These are phyloP conservation scores for Melanostoma scalare DNA, from an alignment of 2,888 invertebrate species.

Conservation along the genomic window DNA sequence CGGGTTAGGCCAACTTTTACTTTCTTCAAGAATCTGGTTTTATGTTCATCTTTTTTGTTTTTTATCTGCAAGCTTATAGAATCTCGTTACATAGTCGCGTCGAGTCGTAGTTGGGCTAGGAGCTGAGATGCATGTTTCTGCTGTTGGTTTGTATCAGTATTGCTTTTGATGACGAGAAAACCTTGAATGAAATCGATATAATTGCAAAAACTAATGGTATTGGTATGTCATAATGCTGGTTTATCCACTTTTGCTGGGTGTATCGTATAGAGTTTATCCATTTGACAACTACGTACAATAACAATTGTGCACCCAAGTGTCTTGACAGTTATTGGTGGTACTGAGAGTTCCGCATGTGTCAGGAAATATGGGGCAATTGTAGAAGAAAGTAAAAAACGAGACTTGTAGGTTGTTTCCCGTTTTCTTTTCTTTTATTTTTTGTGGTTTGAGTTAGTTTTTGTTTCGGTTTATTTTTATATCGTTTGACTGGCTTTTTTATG, in stretches of 20 bases:
- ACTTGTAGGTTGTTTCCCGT: constrained; percentile 38
- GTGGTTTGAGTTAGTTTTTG: background rate
- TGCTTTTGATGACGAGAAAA: constrained; percentile 30
- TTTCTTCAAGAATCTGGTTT: constrained; percentile 68
- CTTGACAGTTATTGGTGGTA: background rate
- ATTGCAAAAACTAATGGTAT: constrained; percentile 33
- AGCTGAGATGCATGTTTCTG: constrained; percentile 11
- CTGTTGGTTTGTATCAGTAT: background rate
- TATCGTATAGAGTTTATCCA: constrained; percentile 27
- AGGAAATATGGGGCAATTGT: constrained; percentile 65
- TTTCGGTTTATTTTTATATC: constrained; percentile 5
- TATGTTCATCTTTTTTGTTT: constrained; percentile 22
- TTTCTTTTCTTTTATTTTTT: background rate
- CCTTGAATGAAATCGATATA: constrained; percentile 66
- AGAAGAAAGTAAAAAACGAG: constrained; percentile 51
- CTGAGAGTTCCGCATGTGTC: constrained; percentile 50
- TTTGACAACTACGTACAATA: constrained; percentile 30
- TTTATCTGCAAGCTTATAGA: constrained; percentile 36
- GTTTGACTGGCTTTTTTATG: constrained; percentile 34
- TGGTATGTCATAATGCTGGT: constrained; percentile 61
- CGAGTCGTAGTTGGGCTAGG: background rate
- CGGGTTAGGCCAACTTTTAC: constrained; percentile 58
- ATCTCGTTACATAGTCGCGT: constrained; percentile 42
- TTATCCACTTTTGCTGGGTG: constrained; percentile 26
- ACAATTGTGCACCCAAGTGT: constrained; percentile 12